Evolutionary conservation across 2,797 vertebrate genomes (phyloP), one percentile per base, ranked within the genome.

Genomic region (Coregonus sp.): DNA sequence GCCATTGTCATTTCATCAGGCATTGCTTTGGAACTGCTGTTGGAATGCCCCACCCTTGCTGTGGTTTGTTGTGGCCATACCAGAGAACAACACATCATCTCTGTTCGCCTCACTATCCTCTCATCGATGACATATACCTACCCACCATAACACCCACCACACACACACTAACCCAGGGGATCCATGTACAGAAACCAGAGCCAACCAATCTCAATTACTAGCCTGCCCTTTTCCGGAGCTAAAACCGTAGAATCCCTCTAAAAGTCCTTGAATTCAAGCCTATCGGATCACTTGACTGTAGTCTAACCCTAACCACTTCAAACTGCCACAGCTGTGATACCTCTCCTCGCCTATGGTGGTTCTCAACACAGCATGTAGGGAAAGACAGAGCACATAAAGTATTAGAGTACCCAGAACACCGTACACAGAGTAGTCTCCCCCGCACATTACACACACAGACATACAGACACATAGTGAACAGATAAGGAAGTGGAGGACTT

Each of bases 121-220:
- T 86, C 88, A 87, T 83, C 72, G 25, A 63, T 4, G 6, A 29
- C 59, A 74, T 47, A 47, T 31, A 74, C n/a, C 37, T 77, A 56
- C 76, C 78, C 78, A 77, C 82, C 40, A 47, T 47, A 47, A 7
- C 82, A 85, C 84, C 73, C 82, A 87, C 86, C 83, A 72, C 86
- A 7, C 25, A 6, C 70, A 59, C 72, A 82, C 89, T 89, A 89
- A 90, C 75, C 76, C 66, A 72, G 79, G 77, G 67, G 72, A 81
- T 74, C 84, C 83, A 33, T 88, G 87, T 86, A 90, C 89, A 90
- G 89, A 91, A 84, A 83, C 81, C 88, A 77, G 82, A 84, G 85
- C 79, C 37, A 77, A 63, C 73, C 72, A 50, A 1, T 67, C 25
- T 67, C 29, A 35, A 2, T 14, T 6, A 35, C 29, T 67, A 33